Evolutionary conservation across 2,888 invertebrate genomes (phyloP), one percentile per base, ranked within the genome.

Genomic region (Osedax frankpressi): DNA sequence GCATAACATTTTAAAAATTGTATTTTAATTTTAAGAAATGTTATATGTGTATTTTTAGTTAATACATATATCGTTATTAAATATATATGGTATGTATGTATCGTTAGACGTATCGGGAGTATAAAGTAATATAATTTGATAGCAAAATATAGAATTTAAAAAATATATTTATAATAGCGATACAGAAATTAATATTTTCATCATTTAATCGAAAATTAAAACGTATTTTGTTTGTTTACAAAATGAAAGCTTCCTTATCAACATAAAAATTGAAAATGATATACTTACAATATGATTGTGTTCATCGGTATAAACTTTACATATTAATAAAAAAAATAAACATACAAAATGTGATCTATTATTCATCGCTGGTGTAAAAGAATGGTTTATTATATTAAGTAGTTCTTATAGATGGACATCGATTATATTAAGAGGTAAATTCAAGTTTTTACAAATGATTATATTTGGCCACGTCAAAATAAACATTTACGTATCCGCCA

Each of bases 211-310:
- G 19, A 44, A 44, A 44, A 44, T 44, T 44, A 44, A 44, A 44
- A 44, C 19, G 19, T 44, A 44, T 11, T 11, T 44, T 44, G 44
- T 44, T 44, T 44, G 44, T 44, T 44, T 44, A 44, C 44, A 44
- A 11, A 11, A 44, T 44, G 19, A 6, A 11, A 44, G 44, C 44
- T 44, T 44, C 44, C 44, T 44, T 44, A 44, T 44, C 44, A 44
- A 44, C 44, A 44, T 44, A 25, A 71, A 30, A 44, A 3, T 26
- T 26, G 26, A 25, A 28, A 72, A 72, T 62, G 70, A 69, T 63
- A 62, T 76, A 88, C 89, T 89, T 86, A 90, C 90, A 82, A 88
- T 85, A 84, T 92, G 91, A 85, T 88, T 89, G 84, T 92, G 92
- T 86, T 92, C 92, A 83, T 91, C 92, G 71, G 86, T 83, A 72